Evolutionary conservation across 2,113 vertebrate species (phyloP), one percentile per base, ranked within the genome.

Genomic region (Felis catus): DNA sequence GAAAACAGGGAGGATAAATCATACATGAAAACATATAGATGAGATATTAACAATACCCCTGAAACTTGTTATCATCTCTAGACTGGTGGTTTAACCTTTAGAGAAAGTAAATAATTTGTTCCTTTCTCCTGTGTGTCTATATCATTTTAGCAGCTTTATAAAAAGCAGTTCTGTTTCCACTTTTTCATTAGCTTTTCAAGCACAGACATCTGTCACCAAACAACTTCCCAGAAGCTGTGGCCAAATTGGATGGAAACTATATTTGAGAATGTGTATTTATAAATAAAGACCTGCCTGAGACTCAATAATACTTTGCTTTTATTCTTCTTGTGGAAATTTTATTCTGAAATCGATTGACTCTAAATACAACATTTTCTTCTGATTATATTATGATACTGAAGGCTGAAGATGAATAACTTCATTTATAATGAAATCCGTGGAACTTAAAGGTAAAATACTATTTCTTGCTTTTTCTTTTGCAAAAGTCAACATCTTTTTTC

Each of bases 141-240:
- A 87, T 82, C 41, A 96, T 68, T 55, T 92, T 78, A 94, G 29
- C 10, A 51, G 16, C 7, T 90, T 94, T 92, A 78, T 21, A 51
- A 88, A 92, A 86, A 78, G 9, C 14, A 48, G 18, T 81, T 96
- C 51, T 76, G 27, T 92, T 97, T 91, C 55, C 7, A 9, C 48
- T 71, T 66, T 76, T 91, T 71, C 66, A 80, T 61, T 93, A 88
- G 79, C 14, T 92, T 94, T 93, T 80, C 18, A 91, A 96, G 71
- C 1, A 33, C 71, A 95, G 31, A 13, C 65, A 58, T 85, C 71
- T 89, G 78, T 97, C 45, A 95, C 81, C 33, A 92, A 91, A 14
- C 11, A 81, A 68, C 5, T 84, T 90, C 58, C 16, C 53, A 73
- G 53, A 89, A 29, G 16, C 82, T 48, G 33, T 36, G 73, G 19